Conservation (phyloP, 1,140 invertebrate genomes). For the Drosophila leontia region DNA sequence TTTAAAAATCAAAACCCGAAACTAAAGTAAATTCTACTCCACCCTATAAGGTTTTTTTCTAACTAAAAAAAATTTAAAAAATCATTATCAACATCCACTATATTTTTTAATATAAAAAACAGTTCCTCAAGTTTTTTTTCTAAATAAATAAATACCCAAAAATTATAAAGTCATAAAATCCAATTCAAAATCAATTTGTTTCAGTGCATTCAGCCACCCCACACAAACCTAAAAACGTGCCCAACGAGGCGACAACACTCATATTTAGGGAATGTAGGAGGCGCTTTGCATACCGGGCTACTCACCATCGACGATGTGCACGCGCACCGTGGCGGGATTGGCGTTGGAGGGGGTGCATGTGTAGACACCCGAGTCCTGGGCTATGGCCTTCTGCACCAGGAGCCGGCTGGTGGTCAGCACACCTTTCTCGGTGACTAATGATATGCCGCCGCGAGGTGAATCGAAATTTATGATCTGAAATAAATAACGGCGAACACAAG, state of each 20-base stretch:
- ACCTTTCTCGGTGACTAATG: slow-evolving; percentile 92
- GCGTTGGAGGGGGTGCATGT: slow-evolving; percentile 93
- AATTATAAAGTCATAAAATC: not conserved
- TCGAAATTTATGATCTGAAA: slow-evolving; percentile 91
- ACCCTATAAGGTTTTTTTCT: too few relatives aligned
- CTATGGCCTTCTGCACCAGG: slow-evolving; percentile 91
- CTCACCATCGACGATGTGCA: slow-evolving; percentile 94
- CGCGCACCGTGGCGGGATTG: slow-evolving; percentile 89
- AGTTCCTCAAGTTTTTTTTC: not conserved
- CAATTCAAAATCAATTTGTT: not conserved
- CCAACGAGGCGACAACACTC: slow-evolving; percentile 35
- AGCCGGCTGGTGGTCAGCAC: slow-evolving; percentile 91
- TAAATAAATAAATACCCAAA: not conserved
- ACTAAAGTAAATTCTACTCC: too few relatives aligned
- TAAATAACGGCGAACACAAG: slow-evolving; percentile 56
- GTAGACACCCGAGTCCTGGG: slow-evolving; percentile 90
- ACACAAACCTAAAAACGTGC: slow-evolving; percentile 4
- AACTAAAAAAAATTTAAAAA: too few relatives aligned
- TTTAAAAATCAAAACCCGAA: not conserved
- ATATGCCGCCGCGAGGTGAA: slow-evolving; percentile 91
- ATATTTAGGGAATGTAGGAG: slow-evolving; percentile 48
- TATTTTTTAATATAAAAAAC: too few relatives aligned
- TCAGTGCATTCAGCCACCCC: not conserved
- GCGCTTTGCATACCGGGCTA: slow-evolving; percentile 75
- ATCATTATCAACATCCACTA: too few relatives aligned